Evolutionary conservation across 1,140 invertebrate genomes (phyloP), one percentile per base, ranked within the genome.

Genomic region (Drosophila asahinai): DNA sequence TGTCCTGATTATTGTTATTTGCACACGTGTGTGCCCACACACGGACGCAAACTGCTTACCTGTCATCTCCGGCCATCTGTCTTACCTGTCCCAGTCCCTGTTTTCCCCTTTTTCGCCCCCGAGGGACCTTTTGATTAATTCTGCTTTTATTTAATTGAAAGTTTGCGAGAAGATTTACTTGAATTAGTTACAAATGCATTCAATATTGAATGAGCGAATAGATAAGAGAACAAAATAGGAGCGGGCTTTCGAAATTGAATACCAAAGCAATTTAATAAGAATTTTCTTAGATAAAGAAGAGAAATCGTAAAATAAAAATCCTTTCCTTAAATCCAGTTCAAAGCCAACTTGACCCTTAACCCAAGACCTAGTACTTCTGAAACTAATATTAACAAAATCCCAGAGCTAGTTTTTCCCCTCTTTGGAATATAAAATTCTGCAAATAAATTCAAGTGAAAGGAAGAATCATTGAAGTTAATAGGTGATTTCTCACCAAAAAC

Each of bases 91-190:
- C 19, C 52, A 54, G 30, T 54, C 51, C 30, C 17, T 22, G 52
- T 52, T 42, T 61, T 5, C 12, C 15, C 2, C 17, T 15, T 51
- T 22, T 58, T 3, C 11, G 12, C 47, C 61, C 45, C 45, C 43
- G 25, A 43, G 58, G 73, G 47, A 63, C 49, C 47, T 59, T 89
- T 83, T 87, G 83, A 89, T 89, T 89, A 81, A 83, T 89, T 75
- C 63, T 71, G 77, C 72, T 83, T 83, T 83, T 78, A 89, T 87
- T 83, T 89, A 89, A 87, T 86, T 87, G 80, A 78, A 87, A 83
- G 57, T 83, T 83, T 74, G 64, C 66, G 63, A 66, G 52, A 38
- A 63, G 83, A 80, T 80, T 86, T 83, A 77, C 55, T 49, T 54
- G 70, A 74, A 82, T 80, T 79, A 79, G 27, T 64, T 54, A 66